phyloP scores from a whole-genome alignment of 92 coral and sea anemone species.

The Epizoanthus scotinus region DNA sequence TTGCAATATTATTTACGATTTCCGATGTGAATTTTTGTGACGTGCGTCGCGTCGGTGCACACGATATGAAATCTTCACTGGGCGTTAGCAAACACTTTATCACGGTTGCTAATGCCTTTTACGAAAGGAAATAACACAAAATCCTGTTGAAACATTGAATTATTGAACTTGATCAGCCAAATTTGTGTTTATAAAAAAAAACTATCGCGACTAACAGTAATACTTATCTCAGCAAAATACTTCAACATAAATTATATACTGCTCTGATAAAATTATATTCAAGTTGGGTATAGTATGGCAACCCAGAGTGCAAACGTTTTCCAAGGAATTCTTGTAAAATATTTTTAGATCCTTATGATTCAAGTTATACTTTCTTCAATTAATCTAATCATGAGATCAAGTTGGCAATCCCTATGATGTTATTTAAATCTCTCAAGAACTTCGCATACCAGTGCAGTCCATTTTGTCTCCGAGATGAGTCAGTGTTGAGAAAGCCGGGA shows the following conservation, averaged over 20 bases:
- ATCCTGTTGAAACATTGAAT: constrained; percentile 6
- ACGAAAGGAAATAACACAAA: constrained; percentile 20
- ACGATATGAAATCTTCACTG: constrained; percentile 22
- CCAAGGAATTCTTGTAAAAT: constrained; percentile 25
- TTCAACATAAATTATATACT: background rate
- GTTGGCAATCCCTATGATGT: constrained; percentile 52
- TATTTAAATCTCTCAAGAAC: constrained; percentile 65
- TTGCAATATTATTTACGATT: background rate
- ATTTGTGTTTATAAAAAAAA: background rate
- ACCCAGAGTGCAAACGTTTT: background rate
- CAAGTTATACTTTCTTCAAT: constrained; percentile 6
- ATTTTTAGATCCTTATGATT: background rate
- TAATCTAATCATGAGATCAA: constrained; percentile 28
- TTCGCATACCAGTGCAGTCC: constrained; percentile 96
- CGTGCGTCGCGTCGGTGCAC: background rate
- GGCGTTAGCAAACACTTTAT: constrained; percentile 18
- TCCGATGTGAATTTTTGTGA: constrained; percentile 14
- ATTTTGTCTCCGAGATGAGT: constrained; percentile 45
- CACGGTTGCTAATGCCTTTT: constrained; percentile 20
- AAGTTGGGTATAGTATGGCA: background rate
- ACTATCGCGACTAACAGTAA: background rate
- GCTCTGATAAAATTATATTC: background rate
- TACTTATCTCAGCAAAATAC: background rate
- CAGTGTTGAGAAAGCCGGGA: constrained; percentile 50
- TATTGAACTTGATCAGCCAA: constrained; percentile 7